These are phyloP conservation scores for Latrodectus elegans DNA, from an alignment of 2,888 invertebrate genomes.

Conservation along the genomic window DNA sequence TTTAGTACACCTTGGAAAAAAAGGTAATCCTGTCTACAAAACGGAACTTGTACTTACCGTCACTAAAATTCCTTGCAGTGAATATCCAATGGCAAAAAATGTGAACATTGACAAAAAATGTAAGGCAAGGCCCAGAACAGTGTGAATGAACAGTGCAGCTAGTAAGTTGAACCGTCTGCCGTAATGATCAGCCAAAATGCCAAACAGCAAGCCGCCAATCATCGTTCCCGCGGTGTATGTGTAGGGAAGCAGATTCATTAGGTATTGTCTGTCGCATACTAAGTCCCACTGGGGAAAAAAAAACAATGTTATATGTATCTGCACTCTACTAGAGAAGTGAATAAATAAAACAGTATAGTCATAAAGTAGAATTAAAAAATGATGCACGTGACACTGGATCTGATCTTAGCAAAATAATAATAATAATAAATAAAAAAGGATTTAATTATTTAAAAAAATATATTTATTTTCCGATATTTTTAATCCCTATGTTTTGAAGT, in stretches of 20 bases:
- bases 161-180: conserved; percentile 64
- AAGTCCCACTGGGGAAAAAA: conserved; percentile 67
- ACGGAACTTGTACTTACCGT: conserved; percentile 34
- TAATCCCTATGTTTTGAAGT: no score
- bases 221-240: conserved; percentile 61
- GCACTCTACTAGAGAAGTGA: not conserved
- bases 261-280: conserved; percentile 70
- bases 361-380: no score
- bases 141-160: conserved; percentile 52
- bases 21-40: conserved; percentile 19
- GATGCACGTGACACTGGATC: no score
- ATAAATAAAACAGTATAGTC: no score
- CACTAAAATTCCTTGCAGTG: conserved; percentile 54
- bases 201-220: conserved; percentile 69
- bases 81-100: conserved; percentile 49
- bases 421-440: no score
- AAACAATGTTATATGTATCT: not conserved
- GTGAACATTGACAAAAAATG: conserved; percentile 56
- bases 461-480: no score
- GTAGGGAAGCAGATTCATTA: conserved; percentile 68
- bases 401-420: no score
- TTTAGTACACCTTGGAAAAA: no score
- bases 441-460: no score
- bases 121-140: conserved; percentile 37
- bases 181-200: conserved; percentile 69